Base-by-base conservation (phyloP, 2,113 vertebrate species). In the Nesospiza acunhae region DNA sequence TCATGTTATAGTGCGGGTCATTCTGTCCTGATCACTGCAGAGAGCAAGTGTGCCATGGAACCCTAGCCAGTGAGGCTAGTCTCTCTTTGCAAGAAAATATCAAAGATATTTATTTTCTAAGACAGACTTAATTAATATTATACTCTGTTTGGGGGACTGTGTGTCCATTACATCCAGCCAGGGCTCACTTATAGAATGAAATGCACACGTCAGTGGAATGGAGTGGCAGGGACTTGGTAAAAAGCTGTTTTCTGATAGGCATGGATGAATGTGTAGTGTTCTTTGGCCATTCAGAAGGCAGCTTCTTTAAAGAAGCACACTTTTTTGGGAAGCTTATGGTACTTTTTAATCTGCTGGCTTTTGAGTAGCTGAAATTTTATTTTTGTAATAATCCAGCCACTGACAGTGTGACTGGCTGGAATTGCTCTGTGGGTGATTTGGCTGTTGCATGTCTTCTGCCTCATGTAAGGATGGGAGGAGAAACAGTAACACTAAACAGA, bases 291-390 rank as follows among this genome's bases (percentile, higher is more conserved):
- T 83, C 87, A 87, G 94, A 87, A 95, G 49, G 72, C 92, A 96
- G 60, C 77, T 94, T 84, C 72, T 89, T 87, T 63, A 47, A 56
- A 95, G 84, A 93, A 97, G 97, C 96, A 96, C 96, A 97, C 20
- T 77, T 87, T 96, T 91, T 87, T 49, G 4, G 89, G 59, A 76
- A 91, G 82, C 67, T 90, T 93, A 95, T 49, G 97, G 95, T 96
- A 95, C 92, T 96, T 95, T 94, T 85, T 86, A 82, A 87, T 90
- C 83, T 80, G 73, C 87, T 90, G 78, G 74, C 60, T 95, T 94
- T 96, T 89, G 50, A 90, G 84, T 47, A 95, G 95, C 84, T 96
- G 85, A 92, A 75, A 91, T 59, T 70, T 89, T 97, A 95, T 97
- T 97, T 97, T 97, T 96, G 44, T 97, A 97, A 90, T 59, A 66